Base-by-base conservation (phyloP, 2,888 invertebrate genomes). In the Neelides folsomi region DNA sequence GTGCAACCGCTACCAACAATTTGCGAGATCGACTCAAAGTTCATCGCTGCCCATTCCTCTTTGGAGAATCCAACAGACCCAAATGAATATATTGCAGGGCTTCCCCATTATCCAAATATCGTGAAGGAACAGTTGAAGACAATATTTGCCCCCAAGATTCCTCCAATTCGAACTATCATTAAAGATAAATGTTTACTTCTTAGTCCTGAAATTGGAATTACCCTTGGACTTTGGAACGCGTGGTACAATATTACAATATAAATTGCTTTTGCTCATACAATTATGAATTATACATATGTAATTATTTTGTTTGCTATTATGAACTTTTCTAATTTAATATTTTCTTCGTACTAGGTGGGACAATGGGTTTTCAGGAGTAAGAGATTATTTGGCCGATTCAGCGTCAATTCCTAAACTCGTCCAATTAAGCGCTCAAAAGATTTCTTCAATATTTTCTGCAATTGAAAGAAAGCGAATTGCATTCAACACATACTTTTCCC, bases 221-320 rank as follows among this genome's bases (percentile, higher is more conserved):
- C 55, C 1, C 58, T 58, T 42, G 46, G 54, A 39, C 9, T 58
- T 9, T 58, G 57, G 60, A 53, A 56, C 41, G 36, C 55, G 1
- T 54, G 51, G 60, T 59, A 57, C 46, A 41, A 13, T 1, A 38
- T n/a, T n/a, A n/a, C n/a, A n/a, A n/a, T n/a, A n/a, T n/a, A 39
- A 34, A 38, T 46, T 40, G 27, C 37, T 42, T 38, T 46, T 7
- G 41, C 19, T 10, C 6, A 41, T 37, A 40, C 37, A 13, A 2
- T 45, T 37, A 16, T 27, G 43, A 27, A 18, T 36, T 19, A 18
- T 35, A 10, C n/a, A n/a, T n/a, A n/a, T n/a, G n/a, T n/a, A n/a
- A n/a, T n/a, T n/a, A n/a, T n/a, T n/a, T n/a, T n/a, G n/a, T n/a
- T n/a, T n/a, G n/a, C n/a, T 13, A 12, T 39, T 9, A 35, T 40